These are phyloP conservation scores for Arge pagana DNA, from an alignment of 2,888 invertebrate species.

Conservation along the genomic window DNA sequence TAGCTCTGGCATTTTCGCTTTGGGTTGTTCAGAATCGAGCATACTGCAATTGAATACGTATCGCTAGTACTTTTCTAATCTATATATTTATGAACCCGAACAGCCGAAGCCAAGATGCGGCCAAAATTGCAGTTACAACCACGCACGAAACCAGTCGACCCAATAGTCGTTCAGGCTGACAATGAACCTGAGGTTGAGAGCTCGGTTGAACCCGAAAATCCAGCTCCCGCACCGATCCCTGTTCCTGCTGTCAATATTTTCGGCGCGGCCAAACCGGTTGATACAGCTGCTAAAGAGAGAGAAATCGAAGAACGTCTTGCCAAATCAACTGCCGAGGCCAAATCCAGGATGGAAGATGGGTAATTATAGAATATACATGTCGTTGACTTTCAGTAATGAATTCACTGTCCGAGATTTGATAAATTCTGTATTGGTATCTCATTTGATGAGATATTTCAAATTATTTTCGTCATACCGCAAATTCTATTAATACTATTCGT, in stretches of 20 bases:
- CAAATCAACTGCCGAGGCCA: slow-evolving; percentile 55
- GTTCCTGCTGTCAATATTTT: slow-evolving; percentile 74
- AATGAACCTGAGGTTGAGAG: slow-evolving; percentile 30
- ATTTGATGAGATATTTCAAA: too few species aligned
- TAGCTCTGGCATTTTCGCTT: too few species aligned
- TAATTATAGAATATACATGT: slow-evolving; percentile 22
- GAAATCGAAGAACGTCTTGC: slow-evolving; percentile 89
- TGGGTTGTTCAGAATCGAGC: too few species aligned
- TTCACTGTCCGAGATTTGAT: neutral
- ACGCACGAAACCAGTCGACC: slow-evolving; percentile 74
- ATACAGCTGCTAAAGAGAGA: slow-evolving; percentile 86
- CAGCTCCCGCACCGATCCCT: slow-evolving; percentile 25
- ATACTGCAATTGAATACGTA: too few species aligned
- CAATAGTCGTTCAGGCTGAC: slow-evolving; percentile 37
- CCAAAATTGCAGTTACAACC: slow-evolving; percentile 82
- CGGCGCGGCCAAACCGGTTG: slow-evolving; percentile 94
- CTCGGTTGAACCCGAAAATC: slow-evolving; percentile 25
- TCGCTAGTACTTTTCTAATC: too few species aligned
- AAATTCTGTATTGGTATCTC: too few species aligned
- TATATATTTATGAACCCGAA: too few species aligned
- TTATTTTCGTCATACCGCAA: too few species aligned
- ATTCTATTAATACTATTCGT: too few species aligned
- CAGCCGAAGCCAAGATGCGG: slow-evolving; percentile 68
- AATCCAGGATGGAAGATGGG: slow-evolving; percentile 48
- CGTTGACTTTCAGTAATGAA: neutral